Percentiles rank a stretch among this genome's conserved stretches.
Evolutionary conservation across 2,797 vertebrate species (phyloP).

Genomic region (Simalia tracyae): DNA sequence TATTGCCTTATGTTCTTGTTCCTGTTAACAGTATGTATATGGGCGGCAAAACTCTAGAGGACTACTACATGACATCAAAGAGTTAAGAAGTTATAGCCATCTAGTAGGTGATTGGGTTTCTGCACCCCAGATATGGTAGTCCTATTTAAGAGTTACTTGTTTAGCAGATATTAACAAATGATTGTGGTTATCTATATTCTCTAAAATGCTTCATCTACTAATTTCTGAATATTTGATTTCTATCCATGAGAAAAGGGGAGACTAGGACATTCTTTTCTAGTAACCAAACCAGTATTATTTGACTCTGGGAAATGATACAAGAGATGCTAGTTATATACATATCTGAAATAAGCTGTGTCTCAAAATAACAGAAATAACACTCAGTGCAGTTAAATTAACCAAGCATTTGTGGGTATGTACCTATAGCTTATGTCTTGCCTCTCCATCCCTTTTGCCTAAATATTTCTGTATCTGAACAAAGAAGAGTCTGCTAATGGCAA

Average conservation of each 20-base stretch:
- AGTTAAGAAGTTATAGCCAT: background rate
- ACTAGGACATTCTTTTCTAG: background rate
- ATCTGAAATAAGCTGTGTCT: background rate
- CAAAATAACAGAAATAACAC: background rate
- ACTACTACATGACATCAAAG: background rate
- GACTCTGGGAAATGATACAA: background rate
- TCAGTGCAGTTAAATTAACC: background rate
- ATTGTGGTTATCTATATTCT: background rate
- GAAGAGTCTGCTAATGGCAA: background rate
- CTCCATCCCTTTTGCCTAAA: background rate
- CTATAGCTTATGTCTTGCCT: background rate
- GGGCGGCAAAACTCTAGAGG: background rate
- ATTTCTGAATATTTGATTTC: background rate
- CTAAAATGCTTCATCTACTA: background rate
- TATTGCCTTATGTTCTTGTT: background rate
- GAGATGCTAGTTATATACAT: background rate
- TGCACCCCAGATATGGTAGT: background rate
- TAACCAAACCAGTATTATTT: background rate
- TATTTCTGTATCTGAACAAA: background rate
- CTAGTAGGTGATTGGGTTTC: background rate
- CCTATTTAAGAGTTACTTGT: background rate
- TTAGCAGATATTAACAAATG: background rate
- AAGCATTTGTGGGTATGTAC: background rate
- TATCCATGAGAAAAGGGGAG: background rate
- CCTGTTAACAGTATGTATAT: background rate